A percentile compares a stretch with the other conserved stretches of the same genome.
Evolutionary conservation across 2,113 vertebrate genomes (phyloP).

Genomic region (Muscicapa adusta): DNA sequence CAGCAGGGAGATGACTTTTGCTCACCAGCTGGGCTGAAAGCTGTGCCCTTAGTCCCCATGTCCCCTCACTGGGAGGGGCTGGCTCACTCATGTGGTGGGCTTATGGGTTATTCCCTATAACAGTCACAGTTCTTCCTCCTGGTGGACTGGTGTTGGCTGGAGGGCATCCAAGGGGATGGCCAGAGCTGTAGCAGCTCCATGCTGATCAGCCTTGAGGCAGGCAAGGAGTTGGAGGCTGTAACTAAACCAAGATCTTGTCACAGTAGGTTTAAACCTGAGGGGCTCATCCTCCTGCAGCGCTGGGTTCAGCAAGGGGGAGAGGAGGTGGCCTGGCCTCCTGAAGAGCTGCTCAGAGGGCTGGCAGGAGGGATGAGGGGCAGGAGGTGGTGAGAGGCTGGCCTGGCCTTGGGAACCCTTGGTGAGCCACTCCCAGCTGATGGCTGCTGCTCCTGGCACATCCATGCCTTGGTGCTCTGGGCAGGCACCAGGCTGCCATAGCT

Average conservation of each 20-base stretch:
- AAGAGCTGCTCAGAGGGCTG: not conserved
- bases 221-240: not conserved
- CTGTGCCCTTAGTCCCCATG: not conserved
- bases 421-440: not conserved
- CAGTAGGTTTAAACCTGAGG: not conserved
- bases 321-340: not conserved
- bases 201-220: not conserved
- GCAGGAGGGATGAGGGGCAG: not conserved
- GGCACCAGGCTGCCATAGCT: not conserved
- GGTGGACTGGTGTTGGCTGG: not conserved
- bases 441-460: not conserved
- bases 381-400: not conserved
- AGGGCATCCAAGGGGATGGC: not conserved
- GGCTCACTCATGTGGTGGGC: not conserved
- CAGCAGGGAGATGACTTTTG: not conserved
- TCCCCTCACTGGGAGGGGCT: not conserved
- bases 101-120: not conserved
- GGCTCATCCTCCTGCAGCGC: not conserved
- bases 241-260: not conserved
- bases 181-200: not conserved
- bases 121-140: not conserved
- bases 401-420: not conserved
- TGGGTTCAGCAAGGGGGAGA: not conserved
- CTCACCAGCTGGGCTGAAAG: not conserved
- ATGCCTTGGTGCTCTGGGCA: rapidly evolving